Base-by-base conservation (phyloP, 2,113 vertebrate genomes). In the Saiga tatarica region DNA sequence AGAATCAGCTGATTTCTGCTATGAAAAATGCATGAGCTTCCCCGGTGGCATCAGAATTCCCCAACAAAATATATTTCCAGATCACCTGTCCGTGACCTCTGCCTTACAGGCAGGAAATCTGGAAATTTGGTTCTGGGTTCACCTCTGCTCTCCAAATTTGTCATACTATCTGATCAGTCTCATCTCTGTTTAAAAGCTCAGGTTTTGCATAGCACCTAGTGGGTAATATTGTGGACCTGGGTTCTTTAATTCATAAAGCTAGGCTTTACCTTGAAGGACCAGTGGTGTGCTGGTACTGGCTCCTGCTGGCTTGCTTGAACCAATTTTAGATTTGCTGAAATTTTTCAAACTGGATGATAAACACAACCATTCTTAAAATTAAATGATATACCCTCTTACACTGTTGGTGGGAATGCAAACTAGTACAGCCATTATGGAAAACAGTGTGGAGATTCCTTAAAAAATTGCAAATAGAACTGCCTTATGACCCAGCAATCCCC, bases 271-370 rank as follows among this genome's bases (percentile, higher is more conserved):
- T 45, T 78, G 25, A 17, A 87, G 60, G 21, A 83, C 30, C 50
- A 91, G 6, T 19, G 33, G 6, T 60, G 2, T 81, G 21, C 13
- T 74, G 16, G 50, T 91, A 64, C 9, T 93, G 78, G 93, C 4
- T 87, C 78, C 26, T 30, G 47, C 5, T 76, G 3, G 30, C 12
- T 94, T 39, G 59, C 4, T 2, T 30, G 30, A 90, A 47, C 2
- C n/a, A 55, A 76, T 81, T 95, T 81, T 87, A 95, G 55, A 94
- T 94, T 96, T 96, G 82, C 11, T 87, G 17, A 30, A 95, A 93
- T 59, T 96, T 86, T 90, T 4, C 8, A 90, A 93, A 39, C 33
- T 57, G 17, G 1, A 83, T 53, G 16, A 74, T 76, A 91, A 92
- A 76, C 28, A 67, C 0, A 86, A 26, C 17, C 21, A 23, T 84